phyloP scores from a whole-genome alignment of 2,888 invertebrate species.

The Drosophila testacea region DNA sequence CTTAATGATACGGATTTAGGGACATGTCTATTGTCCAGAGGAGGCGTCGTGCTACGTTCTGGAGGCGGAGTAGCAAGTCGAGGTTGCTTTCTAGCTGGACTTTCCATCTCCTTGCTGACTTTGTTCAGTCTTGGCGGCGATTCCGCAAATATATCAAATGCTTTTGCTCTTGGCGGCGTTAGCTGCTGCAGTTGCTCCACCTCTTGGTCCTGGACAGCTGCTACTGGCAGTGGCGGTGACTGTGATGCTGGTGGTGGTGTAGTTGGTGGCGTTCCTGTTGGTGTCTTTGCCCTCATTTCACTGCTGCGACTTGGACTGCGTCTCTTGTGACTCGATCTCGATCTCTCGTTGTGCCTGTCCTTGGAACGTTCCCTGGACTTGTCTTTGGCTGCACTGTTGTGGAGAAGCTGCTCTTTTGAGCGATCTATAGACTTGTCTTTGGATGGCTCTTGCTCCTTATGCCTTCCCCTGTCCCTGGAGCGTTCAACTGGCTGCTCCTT shows the following conservation, averaged over 20 bases:
- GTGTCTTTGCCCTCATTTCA: slow-evolving; percentile 40
- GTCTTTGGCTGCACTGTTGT: background rate
- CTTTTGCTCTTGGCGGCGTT: slow-evolving; percentile 28
- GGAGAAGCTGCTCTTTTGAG: slow-evolving; percentile 9
- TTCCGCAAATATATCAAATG: slow-evolving; percentile 79
- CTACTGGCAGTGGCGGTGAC: slow-evolving; percentile 3
- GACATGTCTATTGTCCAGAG: slow-evolving; percentile 45
- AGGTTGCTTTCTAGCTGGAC: slow-evolving; percentile 6
- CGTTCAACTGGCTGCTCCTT: slow-evolving; percentile 5
- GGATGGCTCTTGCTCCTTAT: slow-evolving; percentile 12
- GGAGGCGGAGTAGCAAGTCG: background rate
- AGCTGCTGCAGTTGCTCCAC: slow-evolving; percentile 6
- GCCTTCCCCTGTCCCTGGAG: slow-evolving; percentile 31
- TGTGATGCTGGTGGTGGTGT: background rate
- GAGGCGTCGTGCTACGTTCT: slow-evolving; percentile 70
- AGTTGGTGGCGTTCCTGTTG: slow-evolving; percentile 2
- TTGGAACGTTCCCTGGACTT: slow-evolving; percentile 12
- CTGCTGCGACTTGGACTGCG: slow-evolving; percentile 31
- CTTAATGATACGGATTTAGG: background rate
- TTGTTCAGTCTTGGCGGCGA: slow-evolving; percentile 73
- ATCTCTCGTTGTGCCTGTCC: slow-evolving; percentile 2
- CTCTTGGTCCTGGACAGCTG: background rate
- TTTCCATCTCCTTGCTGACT: background rate
- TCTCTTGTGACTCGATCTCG: slow-evolving; percentile 10
- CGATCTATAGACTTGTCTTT: slow-evolving; percentile 24